Conservation (phyloP, 2,797 vertebrate species). For the Syngnathus rostellatus region DNA sequence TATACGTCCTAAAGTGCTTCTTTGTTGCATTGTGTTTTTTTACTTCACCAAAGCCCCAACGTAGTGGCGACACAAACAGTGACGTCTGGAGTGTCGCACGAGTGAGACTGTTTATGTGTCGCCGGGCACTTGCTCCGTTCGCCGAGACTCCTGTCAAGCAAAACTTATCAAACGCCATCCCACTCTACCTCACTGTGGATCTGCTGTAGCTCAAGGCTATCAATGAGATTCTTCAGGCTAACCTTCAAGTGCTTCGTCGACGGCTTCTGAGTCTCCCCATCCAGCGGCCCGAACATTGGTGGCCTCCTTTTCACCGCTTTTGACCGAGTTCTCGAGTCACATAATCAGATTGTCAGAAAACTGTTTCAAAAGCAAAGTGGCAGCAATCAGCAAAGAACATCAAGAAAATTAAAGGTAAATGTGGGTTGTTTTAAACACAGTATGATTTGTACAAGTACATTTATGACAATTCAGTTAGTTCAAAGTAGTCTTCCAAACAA, state of each 20-base stretch:
- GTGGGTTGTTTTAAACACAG: no score
- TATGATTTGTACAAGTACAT: no score
- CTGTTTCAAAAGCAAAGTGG: slow-evolving; percentile 14
- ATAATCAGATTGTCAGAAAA: slow-evolving; percentile 37
- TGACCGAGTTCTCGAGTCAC: slow-evolving; percentile 48
- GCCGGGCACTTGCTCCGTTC: not conserved
- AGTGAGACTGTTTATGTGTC: not conserved
- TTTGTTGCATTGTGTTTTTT: not conserved
- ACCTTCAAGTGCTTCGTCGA: slow-evolving; percentile 87
- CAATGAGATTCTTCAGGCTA: slow-evolving; percentile 86
- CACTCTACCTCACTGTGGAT: slow-evolving; percentile 16
- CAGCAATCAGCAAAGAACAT: not conserved
- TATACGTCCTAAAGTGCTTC: not conserved
- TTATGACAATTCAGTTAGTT: no score
- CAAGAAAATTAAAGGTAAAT: no score
- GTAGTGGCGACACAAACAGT: not conserved
- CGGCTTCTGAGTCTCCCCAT: slow-evolving; percentile 74
- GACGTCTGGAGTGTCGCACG: not conserved
- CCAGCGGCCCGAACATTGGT: slow-evolving; percentile 16
- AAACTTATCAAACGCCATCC: not conserved
- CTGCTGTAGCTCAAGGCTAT: slow-evolving; percentile 65
- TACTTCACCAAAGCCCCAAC: not conserved
- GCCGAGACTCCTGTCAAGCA: not conserved
- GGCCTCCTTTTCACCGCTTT: slow-evolving; percentile 30
- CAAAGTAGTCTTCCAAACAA: not conserved